These are phyloP conservation scores for Drosophila rubida DNA, from an alignment of 2,888 invertebrate species.

Conservation along the genomic window DNA sequence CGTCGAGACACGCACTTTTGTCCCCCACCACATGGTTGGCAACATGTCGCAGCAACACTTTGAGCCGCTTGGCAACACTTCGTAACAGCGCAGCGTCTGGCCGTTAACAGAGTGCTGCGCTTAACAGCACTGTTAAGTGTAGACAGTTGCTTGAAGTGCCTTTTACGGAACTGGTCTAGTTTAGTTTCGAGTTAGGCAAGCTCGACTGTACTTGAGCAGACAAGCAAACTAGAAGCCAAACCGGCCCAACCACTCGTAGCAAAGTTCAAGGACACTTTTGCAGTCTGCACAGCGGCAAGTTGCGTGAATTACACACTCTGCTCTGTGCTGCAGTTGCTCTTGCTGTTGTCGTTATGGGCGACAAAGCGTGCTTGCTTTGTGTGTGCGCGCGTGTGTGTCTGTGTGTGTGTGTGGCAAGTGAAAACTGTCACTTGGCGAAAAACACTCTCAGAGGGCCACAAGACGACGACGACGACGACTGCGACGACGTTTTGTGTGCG, in stretches of 20 bases:
- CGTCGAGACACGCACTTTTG: slow-evolving; percentile 36
- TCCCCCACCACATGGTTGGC: slow-evolving; percentile 8
- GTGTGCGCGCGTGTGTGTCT: not conserved
- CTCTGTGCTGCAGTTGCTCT: slow-evolving; percentile 6
- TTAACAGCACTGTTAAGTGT: not conserved
- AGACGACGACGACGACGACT: slow-evolving; percentile 20
- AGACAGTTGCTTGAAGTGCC: not conserved
- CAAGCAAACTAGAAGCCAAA: slow-evolving; percentile 31
- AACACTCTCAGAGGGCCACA: slow-evolving; percentile 29
- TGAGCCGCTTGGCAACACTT: slow-evolving; percentile 21
- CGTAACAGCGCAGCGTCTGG: not conserved
- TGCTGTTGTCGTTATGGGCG: slow-evolving; percentile 22
- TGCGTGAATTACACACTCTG: slow-evolving; percentile 41
- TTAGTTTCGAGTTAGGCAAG: slow-evolving; percentile 5
- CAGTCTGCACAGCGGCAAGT: slow-evolving; percentile 32
- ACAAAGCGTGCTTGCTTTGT: slow-evolving; percentile 23
- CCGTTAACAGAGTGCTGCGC: not conserved
- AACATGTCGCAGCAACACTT: slow-evolving; percentile 7
- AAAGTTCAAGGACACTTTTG: slow-evolving; percentile 63
- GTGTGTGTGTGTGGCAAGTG: slow-evolving; percentile 28
- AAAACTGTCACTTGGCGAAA: slow-evolving; percentile 51
- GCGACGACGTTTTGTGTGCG: slow-evolving; percentile 31
- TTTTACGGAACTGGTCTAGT: slow-evolving; percentile 1
- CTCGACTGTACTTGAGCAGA: slow-evolving; percentile 13
- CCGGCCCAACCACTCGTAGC: slow-evolving; percentile 52